Evolutionary conservation across 2,888 invertebrate species (phyloP).

Genomic region (Galerucella nymphaeae): DNA sequence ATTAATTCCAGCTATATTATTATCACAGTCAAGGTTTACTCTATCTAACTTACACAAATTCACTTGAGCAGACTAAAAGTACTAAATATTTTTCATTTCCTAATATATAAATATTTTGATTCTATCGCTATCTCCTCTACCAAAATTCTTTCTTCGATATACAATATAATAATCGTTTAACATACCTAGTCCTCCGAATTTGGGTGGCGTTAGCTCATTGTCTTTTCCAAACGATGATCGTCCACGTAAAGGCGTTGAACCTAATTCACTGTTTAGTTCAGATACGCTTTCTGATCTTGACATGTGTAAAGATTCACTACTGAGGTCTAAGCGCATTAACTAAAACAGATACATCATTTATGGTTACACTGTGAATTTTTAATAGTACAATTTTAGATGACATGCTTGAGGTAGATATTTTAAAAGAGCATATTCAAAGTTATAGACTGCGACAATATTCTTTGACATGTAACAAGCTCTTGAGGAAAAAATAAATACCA

Average conservation of each 20-base stretch:
- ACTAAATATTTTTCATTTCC: conserved; percentile 13
- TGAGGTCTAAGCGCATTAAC: conserved; percentile 85
- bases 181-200: conserved; percentile 87
- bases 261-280: conserved; percentile 77
- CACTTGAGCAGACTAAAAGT: conserved; percentile 3
- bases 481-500: no score
- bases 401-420: conserved; percentile 9
- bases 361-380: no score
- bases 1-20: neutral
- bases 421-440: neutral
- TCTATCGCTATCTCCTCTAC: conserved; percentile 17
- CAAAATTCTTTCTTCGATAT: neutral
- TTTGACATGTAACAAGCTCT: neutral
- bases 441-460: neutral
- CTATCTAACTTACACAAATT: conserved; percentile 15
- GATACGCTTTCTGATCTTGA: conserved; percentile 87
- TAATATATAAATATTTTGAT: conserved; percentile 18
- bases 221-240: conserved; percentile 63
- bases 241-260: conserved; percentile 57
- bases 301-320: conserved; percentile 82
- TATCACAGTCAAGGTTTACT: neutral
- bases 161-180: conserved; percentile 39
- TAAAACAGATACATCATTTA: conserved; percentile 57
- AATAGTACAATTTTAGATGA: neutral
- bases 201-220: conserved; percentile 71